Base-by-base conservation (phyloP, 2,888 invertebrate species). In the Ypsolopha scabrella region DNA sequence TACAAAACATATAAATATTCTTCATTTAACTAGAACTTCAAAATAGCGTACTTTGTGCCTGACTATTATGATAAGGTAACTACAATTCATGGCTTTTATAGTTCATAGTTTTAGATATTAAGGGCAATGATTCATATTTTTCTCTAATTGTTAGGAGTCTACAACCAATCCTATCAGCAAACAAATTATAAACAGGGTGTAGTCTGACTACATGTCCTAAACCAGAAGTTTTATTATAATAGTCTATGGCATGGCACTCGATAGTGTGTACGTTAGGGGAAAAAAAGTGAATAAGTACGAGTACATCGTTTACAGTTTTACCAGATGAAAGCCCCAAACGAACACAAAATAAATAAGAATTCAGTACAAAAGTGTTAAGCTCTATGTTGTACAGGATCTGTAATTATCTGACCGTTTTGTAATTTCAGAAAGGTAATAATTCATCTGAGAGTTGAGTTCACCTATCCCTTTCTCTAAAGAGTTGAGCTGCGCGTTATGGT, bases 391-490 rank as follows among this genome's bases (percentile, higher is more conserved):
- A 58, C 92, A 92, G 51, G 88, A 88, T 67, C 91, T 83, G 63
- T 92, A 91, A 56, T 81, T 72, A 60, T 90, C 89, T 45, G 91
- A 89, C 57, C 88, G 88, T 58, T 75, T 75, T 35, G 89, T 90
- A 52, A 92, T 92, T 63, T 88, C 88, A 34, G 75, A 80, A 43
- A 92, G 75, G 61, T 92, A 91, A 55, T 81, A 80, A 58, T 87
- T 88, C 91, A 94, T 93, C 68, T 89, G 85, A 1, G 67, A 68
- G 55, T 90, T 91, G 7, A 94, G 78, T 35, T 85, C 80, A 14
- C 89, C 89, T 53, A 93, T 90, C 65, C 90, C 87, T 50, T 78
- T 85, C 65, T 90, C 90, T 54, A 93, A 76, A 41, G 82, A 83
- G 52, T 79, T 83, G 11, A 93, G 73, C 52, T 87, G 83, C 50